Base-by-base conservation (phyloP, 2,113 vertebrate genomes). In the Nibea coibor region DNA sequence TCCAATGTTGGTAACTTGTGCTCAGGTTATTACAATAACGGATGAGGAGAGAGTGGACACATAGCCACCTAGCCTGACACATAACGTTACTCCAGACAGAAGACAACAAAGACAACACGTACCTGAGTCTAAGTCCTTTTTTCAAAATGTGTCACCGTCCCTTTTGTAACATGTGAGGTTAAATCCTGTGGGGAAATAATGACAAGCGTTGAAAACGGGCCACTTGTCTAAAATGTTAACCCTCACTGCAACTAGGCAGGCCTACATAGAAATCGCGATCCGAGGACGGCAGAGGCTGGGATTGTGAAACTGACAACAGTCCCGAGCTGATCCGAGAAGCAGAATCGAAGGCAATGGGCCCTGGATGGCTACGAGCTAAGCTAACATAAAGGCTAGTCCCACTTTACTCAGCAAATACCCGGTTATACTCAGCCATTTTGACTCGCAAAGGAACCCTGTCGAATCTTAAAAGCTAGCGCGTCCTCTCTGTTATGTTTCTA, bases 301-400 rank as follows among this genome's bases (percentile, higher is more conserved):
- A 88, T 87, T 85, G 92, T 90, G 92, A 93, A 92, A 89, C 78
- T 92, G 93, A 94, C 92, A 93, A 92, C 82, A 90, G 89, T 85
- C 78, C 90, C 80, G 89, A 88, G 85, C 83, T 42, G 85, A 90
- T 88, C 78, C 54, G 84, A 88, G 84, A 79, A 77, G 81, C 83
- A 72, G 76, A 68, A 82, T 76, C 88, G 88, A 92, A 85, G 85
- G 88, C 87, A 86, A 54, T 26, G 90, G 92, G 89, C 88, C 93
- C 91, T 54, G 63, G 67, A 86, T 19, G 69, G 88, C 89, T 90
- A 83, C 58, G 67, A 89, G 93, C 93, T 93, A 94, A 90, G 92
- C 93, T 94, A 94, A 87, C 78, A 68, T 20, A 28, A 42, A 85
- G 63, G 87, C 89, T 91, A 92, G 87, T 79, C 53, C 72, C 83